These are phyloP conservation scores for Hedychridium roseum DNA, from an alignment of 2,888 invertebrate species.

Conservation along the genomic window DNA sequence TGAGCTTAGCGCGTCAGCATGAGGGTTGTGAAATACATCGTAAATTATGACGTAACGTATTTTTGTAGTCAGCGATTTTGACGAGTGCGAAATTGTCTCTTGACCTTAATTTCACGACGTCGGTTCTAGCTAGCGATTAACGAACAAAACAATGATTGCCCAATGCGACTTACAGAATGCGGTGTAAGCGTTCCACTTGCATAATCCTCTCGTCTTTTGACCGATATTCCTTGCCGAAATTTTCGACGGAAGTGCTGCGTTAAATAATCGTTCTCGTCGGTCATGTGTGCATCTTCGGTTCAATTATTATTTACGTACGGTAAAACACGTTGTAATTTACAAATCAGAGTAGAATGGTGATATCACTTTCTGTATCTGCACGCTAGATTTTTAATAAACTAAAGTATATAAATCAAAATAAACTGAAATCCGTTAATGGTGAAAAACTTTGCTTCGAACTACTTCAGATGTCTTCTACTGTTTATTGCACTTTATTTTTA, in stretches of 20 bases:
- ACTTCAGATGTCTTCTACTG: too few relatives aligned
- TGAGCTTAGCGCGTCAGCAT: too few relatives aligned
- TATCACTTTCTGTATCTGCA: too few relatives aligned
- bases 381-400: too few relatives aligned
- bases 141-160: conserved; percentile 29
- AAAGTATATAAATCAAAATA: too few relatives aligned
- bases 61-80: conserved; percentile 17
- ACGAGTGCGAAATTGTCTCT: conserved; percentile 4
- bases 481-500: too few relatives aligned
- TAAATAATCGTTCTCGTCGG: neutral
- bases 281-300: neutral
- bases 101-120: conserved; percentile 26
- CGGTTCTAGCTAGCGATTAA: conserved; percentile 25
- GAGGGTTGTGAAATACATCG: too few relatives aligned
- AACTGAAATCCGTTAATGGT: too few relatives aligned
- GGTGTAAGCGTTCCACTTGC: conserved; percentile 34
- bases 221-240: conserved; percentile 4
- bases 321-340: neutral
- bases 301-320: conserved; percentile 1
- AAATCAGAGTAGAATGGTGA: too few relatives aligned
- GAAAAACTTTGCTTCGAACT: too few relatives aligned
- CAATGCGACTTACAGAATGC: conserved; percentile 28
- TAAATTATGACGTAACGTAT: too few relatives aligned
- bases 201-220: conserved; percentile 21
- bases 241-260: neutral